Evolutionary conservation across 2,888 invertebrate genomes (phyloP).

Genomic region (Trichopria drosophilae): DNA sequence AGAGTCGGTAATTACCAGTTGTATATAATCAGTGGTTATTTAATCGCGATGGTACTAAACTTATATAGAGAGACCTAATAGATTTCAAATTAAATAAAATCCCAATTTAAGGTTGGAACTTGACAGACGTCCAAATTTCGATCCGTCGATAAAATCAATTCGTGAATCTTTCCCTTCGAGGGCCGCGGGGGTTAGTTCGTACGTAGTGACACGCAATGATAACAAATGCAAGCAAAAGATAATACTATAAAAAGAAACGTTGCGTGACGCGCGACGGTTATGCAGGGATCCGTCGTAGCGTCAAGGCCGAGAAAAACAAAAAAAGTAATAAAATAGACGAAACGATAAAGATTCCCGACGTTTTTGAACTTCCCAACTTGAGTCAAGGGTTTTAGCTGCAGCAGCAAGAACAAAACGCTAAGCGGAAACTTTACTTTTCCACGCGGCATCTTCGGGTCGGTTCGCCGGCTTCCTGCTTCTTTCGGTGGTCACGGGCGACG

Average conservation of each 20-base stretch:
- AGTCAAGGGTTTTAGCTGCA: conserved; percentile 57
- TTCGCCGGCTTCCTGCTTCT: too few species aligned
- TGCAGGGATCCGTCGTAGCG: too few species aligned
- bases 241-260: conserved; percentile 11
- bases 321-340: conserved; percentile 13
- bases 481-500: too few species aligned
- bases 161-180: conserved; percentile 47
- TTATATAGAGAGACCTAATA: conserved; percentile 1
- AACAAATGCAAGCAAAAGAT: conserved; percentile 29
- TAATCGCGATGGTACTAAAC: conserved; percentile 1
- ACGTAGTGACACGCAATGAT: conserved; percentile 8
- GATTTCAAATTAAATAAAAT: background rate
- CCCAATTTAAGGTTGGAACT: background rate
- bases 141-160: conserved; percentile 16
- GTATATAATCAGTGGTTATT: too few species aligned
- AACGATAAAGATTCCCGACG: conserved; percentile 34
- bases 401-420: conserved; percentile 40
- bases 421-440: conserved; percentile 22
- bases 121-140: too few species aligned
- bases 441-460: too few species aligned
- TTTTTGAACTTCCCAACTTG: conserved; percentile 55
- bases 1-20: too few species aligned
- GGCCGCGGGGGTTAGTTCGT: conserved; percentile 40
- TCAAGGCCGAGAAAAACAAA: conserved; percentile 4
- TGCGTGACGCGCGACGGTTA: conserved; percentile 13